phyloP scores from a whole-genome alignment of 2,113 vertebrate species.

The Terrapene triunguis region DNA sequence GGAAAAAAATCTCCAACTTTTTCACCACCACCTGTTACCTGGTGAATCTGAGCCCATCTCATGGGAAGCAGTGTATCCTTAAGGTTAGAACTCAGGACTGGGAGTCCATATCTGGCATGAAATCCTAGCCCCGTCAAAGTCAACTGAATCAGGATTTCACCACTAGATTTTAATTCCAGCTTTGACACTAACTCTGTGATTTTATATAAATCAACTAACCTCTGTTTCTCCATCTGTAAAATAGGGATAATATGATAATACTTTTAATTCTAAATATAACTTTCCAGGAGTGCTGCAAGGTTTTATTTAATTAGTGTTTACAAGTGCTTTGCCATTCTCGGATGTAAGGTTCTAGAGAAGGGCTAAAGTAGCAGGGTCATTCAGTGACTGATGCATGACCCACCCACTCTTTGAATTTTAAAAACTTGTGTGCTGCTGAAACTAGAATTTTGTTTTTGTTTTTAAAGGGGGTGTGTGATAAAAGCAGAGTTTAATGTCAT shows the following conservation, averaged over 20 bases:
- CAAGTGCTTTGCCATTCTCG: neutral
- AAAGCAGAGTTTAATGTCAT: neutral
- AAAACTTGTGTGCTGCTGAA: neutral
- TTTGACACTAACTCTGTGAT: neutral
- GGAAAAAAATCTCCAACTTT: neutral
- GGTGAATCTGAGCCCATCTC: neutral
- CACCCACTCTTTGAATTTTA: neutral
- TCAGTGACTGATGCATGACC: neutral
- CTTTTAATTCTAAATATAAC: accelerated
- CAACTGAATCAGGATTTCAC: neutral
- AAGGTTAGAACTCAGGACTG: neutral
- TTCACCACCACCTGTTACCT: neutral
- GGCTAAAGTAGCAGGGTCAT: neutral
- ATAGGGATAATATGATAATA: neutral
- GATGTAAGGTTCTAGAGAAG: neutral
- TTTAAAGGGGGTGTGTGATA: neutral
- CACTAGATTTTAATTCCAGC: neutral
- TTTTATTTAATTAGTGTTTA: neutral
- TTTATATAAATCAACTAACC: neutral
- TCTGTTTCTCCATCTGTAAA: neutral
- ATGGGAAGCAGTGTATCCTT: neutral
- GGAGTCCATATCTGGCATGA: neutral
- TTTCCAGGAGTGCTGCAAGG: neutral
- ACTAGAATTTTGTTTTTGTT: neutral
- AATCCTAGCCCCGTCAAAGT: neutral